Conservation (phyloP, 2,888 invertebrate genomes). For the Callimorpha dominula region DNA sequence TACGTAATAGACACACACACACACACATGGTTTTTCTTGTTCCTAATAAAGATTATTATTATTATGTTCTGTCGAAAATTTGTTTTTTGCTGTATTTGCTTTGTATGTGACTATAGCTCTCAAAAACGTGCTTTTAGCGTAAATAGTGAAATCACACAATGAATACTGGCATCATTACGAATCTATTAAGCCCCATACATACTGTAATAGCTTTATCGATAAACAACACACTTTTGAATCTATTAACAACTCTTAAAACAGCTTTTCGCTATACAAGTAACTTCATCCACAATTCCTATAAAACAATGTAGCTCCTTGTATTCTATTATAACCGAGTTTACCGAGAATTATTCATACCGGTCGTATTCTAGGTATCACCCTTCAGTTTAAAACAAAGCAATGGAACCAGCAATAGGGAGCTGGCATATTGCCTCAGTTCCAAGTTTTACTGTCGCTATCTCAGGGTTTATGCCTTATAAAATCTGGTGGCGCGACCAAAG, state of each 20-base stretch:
- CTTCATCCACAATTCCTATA: background rate
- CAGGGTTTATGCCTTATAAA: slow-evolving; percentile 82
- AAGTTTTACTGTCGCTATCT: slow-evolving; percentile 80
- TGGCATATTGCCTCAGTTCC: slow-evolving; percentile 81
- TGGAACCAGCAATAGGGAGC: slow-evolving; percentile 72
- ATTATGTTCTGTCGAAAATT: too few relatives aligned
- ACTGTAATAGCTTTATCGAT: background rate
- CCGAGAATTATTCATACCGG: slow-evolving; percentile 33
- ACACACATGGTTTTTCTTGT: too few relatives aligned
- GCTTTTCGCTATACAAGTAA: background rate
- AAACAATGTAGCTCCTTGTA: background rate
- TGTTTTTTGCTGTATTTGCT: too few relatives aligned
- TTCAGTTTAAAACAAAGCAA: slow-evolving; percentile 78
- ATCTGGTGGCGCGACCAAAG: slow-evolving; percentile 72
- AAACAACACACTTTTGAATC: background rate
- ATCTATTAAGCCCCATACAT: background rate
- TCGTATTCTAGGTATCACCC: slow-evolving; percentile 58
- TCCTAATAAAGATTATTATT: too few relatives aligned
- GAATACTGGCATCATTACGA: too few relatives aligned
- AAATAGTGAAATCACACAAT: background rate
- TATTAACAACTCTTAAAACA: background rate
- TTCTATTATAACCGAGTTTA: slow-evolving; percentile 4
- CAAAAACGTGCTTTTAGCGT: background rate
- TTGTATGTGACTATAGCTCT: background rate
- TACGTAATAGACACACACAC: too few relatives aligned